Percentiles rank a stretch among this genome's conserved stretches.
phyloP scores from a whole-genome alignment of 1,140 invertebrate genomes.

The Bombyx mori region ASM3026992v2 NC_085119.1:11720501-11721000 shows the following conservation, averaged over 20 bases:
- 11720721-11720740: conserved; percentile 8
- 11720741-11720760: conserved; percentile 36
- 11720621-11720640: background rate
- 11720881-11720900: background rate
- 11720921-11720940: too few relatives aligned
- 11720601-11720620: too few relatives aligned
- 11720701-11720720: conserved; percentile 13
- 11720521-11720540: too few relatives aligned
- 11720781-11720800: conserved; percentile 56
- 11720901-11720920: too few relatives aligned
- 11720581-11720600: too few relatives aligned
- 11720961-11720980: too few relatives aligned
- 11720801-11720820: conserved; percentile 37
- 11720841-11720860: conserved; percentile 48
- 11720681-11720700: conserved; percentile 12
- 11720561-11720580: too few relatives aligned
- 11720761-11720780: conserved; percentile 51
- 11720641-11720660: conserved; percentile 1
- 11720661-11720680: background rate
- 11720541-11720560: too few relatives aligned
- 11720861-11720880: conserved; percentile 23
- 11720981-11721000: too few relatives aligned
- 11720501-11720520: too few relatives aligned
- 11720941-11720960: too few relatives aligned
- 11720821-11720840: conserved; percentile 25